These are phyloP conservation scores for Silurus asotus DNA, from an alignment of 2,113 vertebrate genomes.

Conservation along the genomic window DNA sequence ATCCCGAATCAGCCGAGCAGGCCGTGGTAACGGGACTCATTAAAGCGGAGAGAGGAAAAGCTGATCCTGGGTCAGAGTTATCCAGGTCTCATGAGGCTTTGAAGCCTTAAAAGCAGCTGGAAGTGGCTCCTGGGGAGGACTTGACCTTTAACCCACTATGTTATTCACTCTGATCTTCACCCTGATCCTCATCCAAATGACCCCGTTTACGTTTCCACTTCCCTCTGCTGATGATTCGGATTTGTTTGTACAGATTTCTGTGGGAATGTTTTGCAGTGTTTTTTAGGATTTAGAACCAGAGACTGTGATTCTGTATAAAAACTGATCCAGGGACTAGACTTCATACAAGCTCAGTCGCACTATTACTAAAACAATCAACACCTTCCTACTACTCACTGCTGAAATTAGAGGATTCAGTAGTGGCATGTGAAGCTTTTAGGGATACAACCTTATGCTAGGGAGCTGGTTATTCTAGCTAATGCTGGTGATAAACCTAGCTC, in stretches of 20 bases:
- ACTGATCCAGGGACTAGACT: neutral
- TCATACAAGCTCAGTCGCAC: neutral
- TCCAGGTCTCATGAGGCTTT: slow-evolving; percentile 1
- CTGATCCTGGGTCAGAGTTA: slow-evolving; percentile 5
- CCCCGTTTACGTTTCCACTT: neutral
- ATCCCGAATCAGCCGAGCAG: neutral
- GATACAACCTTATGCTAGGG: neutral
- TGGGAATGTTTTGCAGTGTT: neutral
- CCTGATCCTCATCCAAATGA: neutral
- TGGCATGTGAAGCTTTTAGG: neutral
- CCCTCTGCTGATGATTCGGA: neutral
- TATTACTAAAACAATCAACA: neutral
- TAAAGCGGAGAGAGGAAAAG: neutral
- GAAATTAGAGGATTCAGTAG: neutral
- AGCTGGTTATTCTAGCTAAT: neutral
- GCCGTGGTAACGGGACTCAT: neutral
- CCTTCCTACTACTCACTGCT: neutral
- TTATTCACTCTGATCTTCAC: neutral
- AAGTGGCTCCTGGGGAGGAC: slow-evolving; percentile 31
- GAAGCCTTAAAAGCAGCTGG: slow-evolving; percentile 45
- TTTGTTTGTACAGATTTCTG: neutral
- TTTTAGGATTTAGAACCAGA: neutral
- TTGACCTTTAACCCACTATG: slow-evolving; percentile 45
- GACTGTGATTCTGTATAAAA: neutral
- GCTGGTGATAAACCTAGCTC: neutral